These are phyloP conservation scores for Noctua pronuba DNA, from an alignment of 2,888 invertebrate genomes.

Conservation along the genomic window DNA sequence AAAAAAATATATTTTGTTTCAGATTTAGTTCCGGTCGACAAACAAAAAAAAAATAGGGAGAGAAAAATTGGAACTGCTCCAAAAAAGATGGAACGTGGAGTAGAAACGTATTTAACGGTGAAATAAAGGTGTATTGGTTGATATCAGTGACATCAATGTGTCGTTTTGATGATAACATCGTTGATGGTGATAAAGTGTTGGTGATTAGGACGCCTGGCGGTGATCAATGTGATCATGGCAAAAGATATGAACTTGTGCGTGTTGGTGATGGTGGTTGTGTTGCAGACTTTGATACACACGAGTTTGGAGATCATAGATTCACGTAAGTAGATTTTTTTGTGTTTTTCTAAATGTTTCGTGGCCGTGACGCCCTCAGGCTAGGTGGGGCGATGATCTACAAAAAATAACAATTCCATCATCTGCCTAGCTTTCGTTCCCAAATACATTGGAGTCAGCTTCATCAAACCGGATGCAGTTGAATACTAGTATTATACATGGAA, in stretches of 20 bases:
- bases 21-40: constrained; percentile 75
- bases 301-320: constrained; percentile 85
- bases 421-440: not conserved
- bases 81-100: constrained; percentile 69
- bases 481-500: not conserved
- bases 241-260: constrained; percentile 77
- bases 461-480: not conserved
- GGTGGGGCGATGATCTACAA: too few species aligned
- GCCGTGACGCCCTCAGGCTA: too few species aligned
- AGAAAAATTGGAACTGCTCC: constrained; percentile 75
- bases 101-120: constrained; percentile 39
- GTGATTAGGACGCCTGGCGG: constrained; percentile 72
- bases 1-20: constrained; percentile 78
- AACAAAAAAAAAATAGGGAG: constrained; percentile 61
- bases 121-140: constrained; percentile 44
- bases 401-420: not conserved
- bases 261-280: constrained; percentile 75
- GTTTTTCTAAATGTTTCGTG: not conserved
- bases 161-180: constrained; percentile 68
- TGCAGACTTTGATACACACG: constrained; percentile 76
- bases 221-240: constrained; percentile 75
- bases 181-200: constrained; percentile 71
- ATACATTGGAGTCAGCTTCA: not conserved
- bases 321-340: constrained; percentile 76
- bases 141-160: constrained; percentile 78